Conservation (phyloP, 2,113 vertebrate species). For the Chaetorhynchus papuensis region DNA sequence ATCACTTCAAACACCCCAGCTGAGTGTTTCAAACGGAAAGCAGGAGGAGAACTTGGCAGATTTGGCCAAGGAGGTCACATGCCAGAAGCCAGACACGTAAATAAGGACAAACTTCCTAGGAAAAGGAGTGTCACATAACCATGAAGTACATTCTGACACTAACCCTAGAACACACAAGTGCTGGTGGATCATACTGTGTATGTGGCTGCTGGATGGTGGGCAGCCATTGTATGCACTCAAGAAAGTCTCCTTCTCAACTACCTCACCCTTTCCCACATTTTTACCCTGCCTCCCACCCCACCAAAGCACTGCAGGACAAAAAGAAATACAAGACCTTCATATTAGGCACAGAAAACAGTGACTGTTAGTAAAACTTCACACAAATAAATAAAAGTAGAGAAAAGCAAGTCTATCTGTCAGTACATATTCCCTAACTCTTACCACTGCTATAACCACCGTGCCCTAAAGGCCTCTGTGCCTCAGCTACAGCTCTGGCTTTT, state of each 20-base stretch:
- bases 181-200: neutral
- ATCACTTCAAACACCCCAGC: neutral
- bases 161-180: neutral
- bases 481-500: neutral
- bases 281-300: neutral
- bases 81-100: neutral
- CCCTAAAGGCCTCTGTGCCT: neutral
- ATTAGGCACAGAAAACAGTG: neutral
- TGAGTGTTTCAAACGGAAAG: rapidly evolving
- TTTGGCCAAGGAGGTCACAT: neutral
- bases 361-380: neutral
- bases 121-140: neutral
- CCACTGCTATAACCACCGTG: neutral
- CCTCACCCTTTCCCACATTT: neutral
- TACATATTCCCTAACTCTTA: neutral
- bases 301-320: neutral
- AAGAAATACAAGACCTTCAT: neutral
- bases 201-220: neutral
- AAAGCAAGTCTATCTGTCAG: neutral
- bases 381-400: neutral
- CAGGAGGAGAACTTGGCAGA: neutral
- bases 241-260: neutral
- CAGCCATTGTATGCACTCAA: rapidly evolving
- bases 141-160: neutral
- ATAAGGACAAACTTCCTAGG: neutral